Percentiles rank a stretch among this genome's conserved stretches.
These are phyloP conservation scores for Littorina saxatilis DNA, from an alignment of 1,140 invertebrate genomes.

Conservation along the genomic window DNA sequence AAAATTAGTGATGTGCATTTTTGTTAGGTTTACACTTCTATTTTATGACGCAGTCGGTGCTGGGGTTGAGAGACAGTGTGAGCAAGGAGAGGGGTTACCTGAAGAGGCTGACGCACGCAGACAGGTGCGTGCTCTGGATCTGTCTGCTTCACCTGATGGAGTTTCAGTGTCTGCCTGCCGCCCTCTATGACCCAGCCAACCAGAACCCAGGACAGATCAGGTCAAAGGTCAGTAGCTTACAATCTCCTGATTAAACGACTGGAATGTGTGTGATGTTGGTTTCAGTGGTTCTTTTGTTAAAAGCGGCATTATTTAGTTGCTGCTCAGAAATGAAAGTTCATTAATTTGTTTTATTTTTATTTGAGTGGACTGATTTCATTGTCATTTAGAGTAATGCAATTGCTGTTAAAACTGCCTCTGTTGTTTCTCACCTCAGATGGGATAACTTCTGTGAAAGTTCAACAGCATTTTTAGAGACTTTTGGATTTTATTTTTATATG, in stretches of 20 bases:
- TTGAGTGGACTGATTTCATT: no score
- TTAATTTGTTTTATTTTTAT: no score
- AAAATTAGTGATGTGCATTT: no score
- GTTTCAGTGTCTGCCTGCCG: conserved; percentile 60
- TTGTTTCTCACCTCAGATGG: conserved; percentile 11
- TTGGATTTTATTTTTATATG: no score
- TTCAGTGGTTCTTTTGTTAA: no score
- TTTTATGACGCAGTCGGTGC: conserved; percentile 44
- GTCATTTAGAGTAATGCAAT: no score
- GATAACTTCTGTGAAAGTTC: conserved; percentile 31
- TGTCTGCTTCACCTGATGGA: conserved; percentile 61
- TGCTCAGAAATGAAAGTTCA: no score
- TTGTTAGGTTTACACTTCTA: no score
- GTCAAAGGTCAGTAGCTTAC: conserved; percentile 57
- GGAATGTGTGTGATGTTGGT: no score
- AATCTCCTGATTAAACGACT: no score
- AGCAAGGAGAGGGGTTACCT: not conserved
- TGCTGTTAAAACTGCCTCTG: no score
- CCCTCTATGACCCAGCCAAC: conserved; percentile 56
- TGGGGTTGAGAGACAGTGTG: conserved; percentile 29
- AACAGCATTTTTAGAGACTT: conserved; percentile 9
- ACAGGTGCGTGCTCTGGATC: conserved; percentile 60
- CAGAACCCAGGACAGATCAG: conserved; percentile 61
- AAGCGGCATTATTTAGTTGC: no score
- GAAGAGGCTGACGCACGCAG: conserved; percentile 35